phyloP scores from a whole-genome alignment of 1,140 invertebrate species.

The Drosophila kanapiae region DNA sequence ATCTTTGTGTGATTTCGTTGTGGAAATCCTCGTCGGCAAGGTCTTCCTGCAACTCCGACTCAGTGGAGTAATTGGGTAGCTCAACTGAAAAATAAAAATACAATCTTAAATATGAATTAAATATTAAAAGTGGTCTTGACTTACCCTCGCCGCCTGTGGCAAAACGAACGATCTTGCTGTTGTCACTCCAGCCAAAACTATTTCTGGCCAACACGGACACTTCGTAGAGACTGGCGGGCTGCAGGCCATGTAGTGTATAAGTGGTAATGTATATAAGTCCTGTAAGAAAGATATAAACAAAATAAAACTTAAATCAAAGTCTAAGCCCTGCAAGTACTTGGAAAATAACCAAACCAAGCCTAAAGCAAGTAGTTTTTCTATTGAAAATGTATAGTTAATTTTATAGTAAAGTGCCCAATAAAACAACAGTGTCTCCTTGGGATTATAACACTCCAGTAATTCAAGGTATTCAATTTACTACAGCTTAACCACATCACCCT shows the following conservation, averaged over 20 bases:
- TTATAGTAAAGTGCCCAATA: not conserved
- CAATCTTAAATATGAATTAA: too few relatives aligned
- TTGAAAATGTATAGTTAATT: too few relatives aligned
- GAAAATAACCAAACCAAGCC: not conserved
- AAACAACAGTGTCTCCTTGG: not conserved
- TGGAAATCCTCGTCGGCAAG: slow-evolving; percentile 54
- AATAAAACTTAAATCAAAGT: not conserved
- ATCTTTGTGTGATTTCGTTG: slow-evolving; percentile 72
- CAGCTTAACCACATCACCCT: not conserved
- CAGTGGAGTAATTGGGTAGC: slow-evolving; percentile 81
- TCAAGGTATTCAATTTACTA: not conserved
- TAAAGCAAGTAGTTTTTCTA: not conserved
- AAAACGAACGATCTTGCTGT: slow-evolving; percentile 88
- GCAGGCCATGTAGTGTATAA: slow-evolving; percentile 89
- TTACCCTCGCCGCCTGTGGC: slow-evolving; percentile 88
- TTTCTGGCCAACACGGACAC: slow-evolving; percentile 89
- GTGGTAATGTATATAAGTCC: slow-evolving; percentile 89
- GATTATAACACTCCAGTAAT: not conserved
- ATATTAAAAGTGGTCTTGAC: not conserved
- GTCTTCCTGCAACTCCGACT: slow-evolving; percentile 74
- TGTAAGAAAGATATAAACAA: slow-evolving; percentile 1
- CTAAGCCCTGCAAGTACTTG: not conserved
- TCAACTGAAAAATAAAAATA: slow-evolving; percentile 55
- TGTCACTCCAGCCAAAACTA: slow-evolving; percentile 89
- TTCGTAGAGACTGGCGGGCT: slow-evolving; percentile 88